Evolutionary conservation across 1,140 invertebrate species (phyloP).

Genomic region (Armadillidium nasatum): DNA sequence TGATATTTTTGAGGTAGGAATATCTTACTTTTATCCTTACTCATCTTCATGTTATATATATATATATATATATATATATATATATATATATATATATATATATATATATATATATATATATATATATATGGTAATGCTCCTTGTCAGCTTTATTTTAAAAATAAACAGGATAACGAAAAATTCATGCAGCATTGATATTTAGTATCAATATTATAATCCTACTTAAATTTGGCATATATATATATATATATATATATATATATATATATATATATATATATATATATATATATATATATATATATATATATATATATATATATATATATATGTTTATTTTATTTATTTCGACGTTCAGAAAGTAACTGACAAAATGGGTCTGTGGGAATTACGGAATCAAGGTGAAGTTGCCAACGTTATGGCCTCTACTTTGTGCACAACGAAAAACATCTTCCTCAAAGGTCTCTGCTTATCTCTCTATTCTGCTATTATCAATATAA

Average conservation of each 20-base stretch:
- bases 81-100: no score
- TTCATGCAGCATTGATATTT: no score
- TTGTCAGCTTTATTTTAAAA: no score
- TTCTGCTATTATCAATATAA: background rate
- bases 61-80: no score
- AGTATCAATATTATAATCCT: no score
- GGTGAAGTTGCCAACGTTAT: background rate
- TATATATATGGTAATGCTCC: no score
- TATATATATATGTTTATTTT: background rate
- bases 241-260: background rate
- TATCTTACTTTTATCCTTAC: no score
- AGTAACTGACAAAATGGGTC: background rate
- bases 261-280: background rate
- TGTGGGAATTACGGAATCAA: background rate
- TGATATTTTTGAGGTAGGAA: background rate
- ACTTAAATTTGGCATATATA: no score
- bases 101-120: no score
- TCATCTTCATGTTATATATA: no score
- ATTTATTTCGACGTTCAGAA: background rate
- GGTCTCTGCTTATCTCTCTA: background rate
- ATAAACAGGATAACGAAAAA: no score
- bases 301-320: constrained; percentile 21
- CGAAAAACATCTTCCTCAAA: background rate
- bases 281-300: constrained; percentile 7
- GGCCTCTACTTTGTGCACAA: background rate